Conservation (phyloP, 1,140 invertebrate species). For the Aphidius gifuensis region DNA sequence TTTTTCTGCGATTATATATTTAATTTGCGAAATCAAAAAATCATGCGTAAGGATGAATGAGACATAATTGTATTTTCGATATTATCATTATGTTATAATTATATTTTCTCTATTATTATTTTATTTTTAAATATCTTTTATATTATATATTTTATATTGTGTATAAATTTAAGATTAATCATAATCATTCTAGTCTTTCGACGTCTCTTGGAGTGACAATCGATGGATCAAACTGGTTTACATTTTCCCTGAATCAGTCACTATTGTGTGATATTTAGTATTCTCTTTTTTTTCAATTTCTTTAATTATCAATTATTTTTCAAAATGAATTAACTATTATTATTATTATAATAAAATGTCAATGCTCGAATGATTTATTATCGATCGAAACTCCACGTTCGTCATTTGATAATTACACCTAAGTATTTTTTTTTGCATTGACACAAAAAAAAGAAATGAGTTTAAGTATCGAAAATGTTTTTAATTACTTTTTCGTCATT, state of each 20-base stretch:
- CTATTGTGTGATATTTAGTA: conserved; percentile 21
- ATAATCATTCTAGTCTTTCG: conserved; percentile 52
- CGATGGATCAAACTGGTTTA: conserved; percentile 24
- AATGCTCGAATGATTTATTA: conserved; percentile 14
- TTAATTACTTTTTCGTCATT: not conserved
- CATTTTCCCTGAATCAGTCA: conserved; percentile 14
- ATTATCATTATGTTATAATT: conserved; percentile 21
- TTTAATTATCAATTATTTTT: conserved; percentile 5
- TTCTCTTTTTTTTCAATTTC: conserved; percentile 7
- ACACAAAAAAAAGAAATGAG: conserved; percentile 17
- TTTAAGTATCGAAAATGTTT: conserved; percentile 18
- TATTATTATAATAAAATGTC: not conserved
- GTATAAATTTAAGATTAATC: conserved; percentile 34
- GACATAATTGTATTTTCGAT: conserved; percentile 16
- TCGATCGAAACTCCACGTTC: conserved; percentile 35
- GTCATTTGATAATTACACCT: conserved; percentile 41
- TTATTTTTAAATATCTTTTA: conserved; percentile 19
- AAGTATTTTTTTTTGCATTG: conserved; percentile 26
- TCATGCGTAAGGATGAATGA: too few species aligned
- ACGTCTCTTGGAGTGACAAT: conserved; percentile 40
- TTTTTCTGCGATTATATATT: too few species aligned
- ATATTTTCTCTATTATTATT: conserved; percentile 1
- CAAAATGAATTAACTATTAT: not conserved
- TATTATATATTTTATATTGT: conserved; percentile 28
- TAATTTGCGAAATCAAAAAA: too few species aligned